phyloP scores from a whole-genome alignment of 2,113 vertebrate species.

The Mustelus asterias region DNA sequence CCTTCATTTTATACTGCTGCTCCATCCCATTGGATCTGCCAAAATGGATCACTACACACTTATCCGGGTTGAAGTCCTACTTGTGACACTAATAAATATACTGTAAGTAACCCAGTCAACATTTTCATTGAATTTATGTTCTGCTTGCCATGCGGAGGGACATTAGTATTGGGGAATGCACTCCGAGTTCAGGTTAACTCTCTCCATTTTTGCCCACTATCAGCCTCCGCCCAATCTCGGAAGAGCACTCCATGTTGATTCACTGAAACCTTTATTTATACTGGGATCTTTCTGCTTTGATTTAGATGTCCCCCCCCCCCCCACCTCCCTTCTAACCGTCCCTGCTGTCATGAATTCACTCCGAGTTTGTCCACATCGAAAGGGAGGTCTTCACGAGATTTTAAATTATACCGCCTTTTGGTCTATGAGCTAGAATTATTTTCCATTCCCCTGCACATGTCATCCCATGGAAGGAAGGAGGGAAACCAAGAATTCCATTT shows the following conservation, averaged over 20 bases:
- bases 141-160: neutral
- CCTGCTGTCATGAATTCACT: neutral
- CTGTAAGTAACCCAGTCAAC: neutral
- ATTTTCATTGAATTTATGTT: neutral
- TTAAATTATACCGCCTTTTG: neutral
- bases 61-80: no score
- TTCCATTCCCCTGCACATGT: neutral
- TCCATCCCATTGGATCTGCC: no score
- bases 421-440: neutral
- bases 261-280: neutral
- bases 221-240: neutral
- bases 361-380: neutral
- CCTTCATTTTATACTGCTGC: no score
- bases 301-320: neutral
- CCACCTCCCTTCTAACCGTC: neutral
- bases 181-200: neutral
- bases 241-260: neutral
- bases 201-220: neutral
- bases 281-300: neutral
- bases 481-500: neutral
- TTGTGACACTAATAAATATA: no score
- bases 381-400: neutral
- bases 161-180: neutral
- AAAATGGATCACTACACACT: no score
- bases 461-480: neutral